Evolutionary conservation across 2,113 vertebrate species (phyloP), one percentile per base, ranked within the genome.

Genomic region (Hippocampus abdominalis): DNA sequence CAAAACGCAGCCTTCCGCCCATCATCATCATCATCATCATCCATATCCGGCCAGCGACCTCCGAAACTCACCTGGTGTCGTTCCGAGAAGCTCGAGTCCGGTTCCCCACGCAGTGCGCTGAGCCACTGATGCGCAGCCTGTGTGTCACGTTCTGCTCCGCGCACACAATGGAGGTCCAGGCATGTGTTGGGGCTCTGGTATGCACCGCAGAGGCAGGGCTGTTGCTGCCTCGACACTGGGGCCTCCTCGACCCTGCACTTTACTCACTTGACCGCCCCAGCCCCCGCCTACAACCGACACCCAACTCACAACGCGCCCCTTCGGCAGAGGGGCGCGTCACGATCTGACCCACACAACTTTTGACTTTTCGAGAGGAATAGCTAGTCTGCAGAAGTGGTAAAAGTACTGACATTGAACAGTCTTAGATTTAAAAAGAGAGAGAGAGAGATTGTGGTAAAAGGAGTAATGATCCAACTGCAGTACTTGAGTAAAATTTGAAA

Each of bases 51-150:
- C 32, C 54, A 27, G 5, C 15, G 13, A 44, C n/a, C 10, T 4
- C 16, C 8, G 7, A 46, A 29, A 78, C 78, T 89, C 53, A 92
- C 91, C 90, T 86, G 81, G 77, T 76, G 78, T 60, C 53, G 75
- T 46, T 71, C 57, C 69, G 77, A 15, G 68, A 73, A 82, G 68
- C 75, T 81, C 64, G 39, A 64, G 70, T 72, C 72, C 81, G 68
- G 81, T 78, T 78, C 73, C 53, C 78, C 70, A 15, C 71, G 70
- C 69, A 27, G 66, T 74, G 56, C 71, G 49, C 27, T n/a, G 64
- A 81, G 70, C 69, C 69, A 76, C 65, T 64, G 29, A 27, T 20
- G 59, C 42, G 49, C 65, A 66, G 39, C 72, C 73, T 76, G 69
- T 68, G 25, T 63, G 78, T 71, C 36, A 76, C 76, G 42, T 23